A percentile compares a stretch with the other conserved stretches of the same genome.
Conservation (phyloP, 1,140 invertebrate genomes). For the Trichomalopsis sarcophagae region DNA sequence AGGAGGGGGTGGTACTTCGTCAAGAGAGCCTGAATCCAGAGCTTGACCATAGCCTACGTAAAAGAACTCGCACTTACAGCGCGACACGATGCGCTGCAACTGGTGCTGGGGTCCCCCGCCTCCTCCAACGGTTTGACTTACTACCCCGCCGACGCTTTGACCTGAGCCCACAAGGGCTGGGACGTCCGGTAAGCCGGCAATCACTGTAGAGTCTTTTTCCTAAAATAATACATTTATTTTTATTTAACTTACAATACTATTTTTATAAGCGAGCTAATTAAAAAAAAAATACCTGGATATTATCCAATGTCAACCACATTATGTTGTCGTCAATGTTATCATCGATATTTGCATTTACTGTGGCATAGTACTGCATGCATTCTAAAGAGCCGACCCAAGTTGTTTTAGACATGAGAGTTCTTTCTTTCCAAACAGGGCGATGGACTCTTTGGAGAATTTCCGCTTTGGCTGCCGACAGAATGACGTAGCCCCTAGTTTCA, state of each 20-base stretch:
- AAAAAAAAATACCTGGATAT: slow-evolving; percentile 80
- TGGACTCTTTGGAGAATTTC: slow-evolving; percentile 94
- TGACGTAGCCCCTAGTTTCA: slow-evolving; percentile 97
- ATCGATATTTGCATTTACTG: slow-evolving; percentile 89
- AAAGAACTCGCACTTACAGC: slow-evolving; percentile 98
- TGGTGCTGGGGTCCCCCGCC: slow-evolving; percentile 79
- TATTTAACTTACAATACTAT: neutral
- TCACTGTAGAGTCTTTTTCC: slow-evolving; percentile 87
- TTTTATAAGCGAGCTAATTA: neutral
- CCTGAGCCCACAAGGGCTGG: slow-evolving; percentile 95
- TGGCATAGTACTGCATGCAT: slow-evolving; percentile 99
- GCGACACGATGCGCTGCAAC: slow-evolving; percentile 95
- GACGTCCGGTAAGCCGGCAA: slow-evolving; percentile 87
- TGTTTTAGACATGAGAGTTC: slow-evolving; percentile 92
- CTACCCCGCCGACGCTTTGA: slow-evolving; percentile 96
- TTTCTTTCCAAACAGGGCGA: slow-evolving; percentile 92
- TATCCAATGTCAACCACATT: slow-evolving; percentile 95
- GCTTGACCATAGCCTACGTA: slow-evolving; percentile 95
- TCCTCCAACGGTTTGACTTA: slow-evolving; percentile 93
- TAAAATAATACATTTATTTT: slow-evolving; percentile 46
- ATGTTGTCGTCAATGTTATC: slow-evolving; percentile 90
- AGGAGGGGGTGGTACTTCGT: slow-evolving; percentile 81
- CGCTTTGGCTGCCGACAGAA: slow-evolving; percentile 95
- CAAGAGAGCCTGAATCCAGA: slow-evolving; percentile 81
- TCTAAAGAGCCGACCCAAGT: slow-evolving; percentile 96